Base-by-base conservation (phyloP, 37 sponge, comb jelly and placozoan genomes). In the Theonella swinhoei region DNA sequence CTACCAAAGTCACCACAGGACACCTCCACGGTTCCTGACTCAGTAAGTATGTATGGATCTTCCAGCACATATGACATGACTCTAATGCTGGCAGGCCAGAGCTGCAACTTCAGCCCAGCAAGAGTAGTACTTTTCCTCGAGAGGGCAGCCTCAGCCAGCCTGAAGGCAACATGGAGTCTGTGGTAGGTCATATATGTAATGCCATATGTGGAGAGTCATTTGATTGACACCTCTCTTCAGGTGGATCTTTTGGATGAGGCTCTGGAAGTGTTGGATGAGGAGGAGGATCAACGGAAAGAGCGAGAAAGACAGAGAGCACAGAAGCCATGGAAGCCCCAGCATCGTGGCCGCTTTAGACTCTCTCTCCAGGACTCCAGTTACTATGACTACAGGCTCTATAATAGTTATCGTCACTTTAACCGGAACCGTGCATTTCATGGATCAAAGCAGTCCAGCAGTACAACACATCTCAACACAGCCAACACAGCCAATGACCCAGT, bases 341-440 rank as follows among this genome's bases (percentile, higher is more conserved):
- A 74, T 58, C n/a, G 75, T 5, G 75, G 75, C 29, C 75, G 20
- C 25, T 74, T 43, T 43, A 19, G 75, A 3, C 75, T 74, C 58
- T 74, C 75, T 20, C 58, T 74, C 39, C 75, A 41, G 24, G 75
- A 74, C 29, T 41, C 75, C n/a, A 74, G 25, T 40, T 74, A 29
- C 58, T 74, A 74, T 43, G 75, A 74, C 75, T 7, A 65, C 14
- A 47, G 54, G 14, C 14, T 47, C 11, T 47, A 47, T 14, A 47
- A 7, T 14, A 47, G 54, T 14, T 47, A 47, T 14, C 54, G 54
- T 47, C 54, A 47, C 54, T 47, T 47, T 14, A 47, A 47, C 14
- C 54, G 54, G 11, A 47, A 14, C 54, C 54, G 54, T 47, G 54
- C 54, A 7, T 47, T 47, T 14, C 54, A 47, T 47, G 54, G 54